Evolutionary conservation across 2,888 invertebrate species (phyloP).

Genomic region (Anagyrus pseudococci): DNA sequence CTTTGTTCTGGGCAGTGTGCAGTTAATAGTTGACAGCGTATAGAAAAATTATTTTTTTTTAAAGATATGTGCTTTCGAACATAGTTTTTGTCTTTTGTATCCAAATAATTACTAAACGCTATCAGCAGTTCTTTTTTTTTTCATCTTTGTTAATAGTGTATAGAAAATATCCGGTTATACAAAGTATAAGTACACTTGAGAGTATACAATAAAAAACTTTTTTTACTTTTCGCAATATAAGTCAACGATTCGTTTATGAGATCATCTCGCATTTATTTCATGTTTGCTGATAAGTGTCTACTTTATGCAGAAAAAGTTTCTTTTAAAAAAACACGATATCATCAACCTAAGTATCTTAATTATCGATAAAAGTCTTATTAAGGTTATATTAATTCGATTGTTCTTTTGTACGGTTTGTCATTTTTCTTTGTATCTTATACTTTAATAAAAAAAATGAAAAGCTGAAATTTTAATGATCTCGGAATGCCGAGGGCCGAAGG

Average conservation of each 20-base stretch:
- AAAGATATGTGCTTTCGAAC: constrained; percentile 38
- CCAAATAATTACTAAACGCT: constrained; percentile 26
- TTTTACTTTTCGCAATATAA: neutral
- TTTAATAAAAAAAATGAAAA: constrained; percentile 1
- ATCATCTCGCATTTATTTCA: constrained; percentile 17
- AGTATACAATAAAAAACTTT: constrained; percentile 24
- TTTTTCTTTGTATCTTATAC: constrained; percentile 15
- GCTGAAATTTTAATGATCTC: constrained; percentile 7
- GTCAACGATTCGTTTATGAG: constrained; percentile 17
- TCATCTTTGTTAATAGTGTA: constrained; percentile 3
- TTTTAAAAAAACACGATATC: too few species aligned
- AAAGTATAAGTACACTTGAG: constrained; percentile 34
- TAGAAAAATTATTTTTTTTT: constrained; percentile 26
- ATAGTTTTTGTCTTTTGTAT: constrained; percentile 15
- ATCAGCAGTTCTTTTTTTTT: constrained; percentile 19
- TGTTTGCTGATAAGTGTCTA: neutral
- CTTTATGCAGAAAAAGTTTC: neutral
- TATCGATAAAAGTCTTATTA: constrained; percentile 23
- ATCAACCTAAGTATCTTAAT: constrained; percentile 16
- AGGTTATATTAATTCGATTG: constrained; percentile 28
- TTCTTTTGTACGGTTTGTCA: constrained; percentile 13
- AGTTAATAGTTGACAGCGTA: constrained; percentile 18
- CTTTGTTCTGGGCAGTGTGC: constrained; percentile 30
- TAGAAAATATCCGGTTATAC: constrained; percentile 30
- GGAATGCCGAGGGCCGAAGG: constrained; percentile 31